These are phyloP conservation scores for Tridacna crocea DNA, from an alignment of 2,888 invertebrate species.

Conservation along the genomic window DNA sequence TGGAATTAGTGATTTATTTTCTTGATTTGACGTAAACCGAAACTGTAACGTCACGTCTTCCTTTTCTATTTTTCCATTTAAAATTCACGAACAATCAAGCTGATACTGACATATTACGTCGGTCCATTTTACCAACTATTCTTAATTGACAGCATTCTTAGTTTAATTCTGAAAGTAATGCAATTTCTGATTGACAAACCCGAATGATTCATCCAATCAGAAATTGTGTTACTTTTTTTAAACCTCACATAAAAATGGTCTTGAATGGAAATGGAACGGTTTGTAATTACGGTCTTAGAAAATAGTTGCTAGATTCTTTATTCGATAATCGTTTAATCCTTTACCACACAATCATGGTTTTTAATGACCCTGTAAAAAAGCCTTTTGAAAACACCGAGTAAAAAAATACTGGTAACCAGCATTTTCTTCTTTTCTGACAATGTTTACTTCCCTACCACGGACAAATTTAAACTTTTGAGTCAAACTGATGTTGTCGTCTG, in stretches of 20 bases:
- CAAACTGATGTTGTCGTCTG: no score
- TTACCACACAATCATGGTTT: not conserved
- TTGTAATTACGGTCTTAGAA: no score
- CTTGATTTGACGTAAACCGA: not conserved
- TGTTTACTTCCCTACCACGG: not conserved
- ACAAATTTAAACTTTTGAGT: no score
- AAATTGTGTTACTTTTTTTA: no score
- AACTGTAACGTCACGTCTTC: not conserved
- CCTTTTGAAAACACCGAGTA: not conserved
- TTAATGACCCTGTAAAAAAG: not conserved
- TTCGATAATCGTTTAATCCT: no score
- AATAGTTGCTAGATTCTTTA: no score
- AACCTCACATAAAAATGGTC: no score
- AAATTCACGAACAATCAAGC: not conserved
- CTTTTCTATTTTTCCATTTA: not conserved
- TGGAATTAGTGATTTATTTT: not conserved
- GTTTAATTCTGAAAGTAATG: no score
- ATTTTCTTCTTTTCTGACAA: not conserved
- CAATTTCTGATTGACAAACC: no score
- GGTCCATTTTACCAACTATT: not conserved
- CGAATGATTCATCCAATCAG: no score
- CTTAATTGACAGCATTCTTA: no score
- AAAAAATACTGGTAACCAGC: not conserved
- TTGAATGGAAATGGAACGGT: no score
- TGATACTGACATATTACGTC: not conserved